A percentile compares a stretch with the other conserved stretches of the same genome.
phyloP scores from a whole-genome alignment of 2,888 invertebrate species.

The Amphimallon solstitiale region DNA sequence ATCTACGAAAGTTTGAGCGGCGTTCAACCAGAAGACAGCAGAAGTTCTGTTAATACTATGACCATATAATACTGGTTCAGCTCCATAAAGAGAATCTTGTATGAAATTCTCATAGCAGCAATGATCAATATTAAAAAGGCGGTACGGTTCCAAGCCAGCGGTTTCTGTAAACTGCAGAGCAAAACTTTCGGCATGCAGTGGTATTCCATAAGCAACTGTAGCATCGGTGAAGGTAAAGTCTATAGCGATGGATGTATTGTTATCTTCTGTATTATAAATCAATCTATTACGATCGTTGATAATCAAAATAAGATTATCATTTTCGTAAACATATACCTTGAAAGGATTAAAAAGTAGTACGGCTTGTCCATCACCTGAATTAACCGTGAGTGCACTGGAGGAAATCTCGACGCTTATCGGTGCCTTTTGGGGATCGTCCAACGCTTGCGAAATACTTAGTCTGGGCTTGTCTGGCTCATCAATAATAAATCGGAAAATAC shows the following conservation, averaged over 20 bases:
- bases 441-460: slow-evolving; percentile 16
- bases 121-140: slow-evolving; percentile 93
- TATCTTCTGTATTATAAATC: slow-evolving; percentile 45
- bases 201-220: slow-evolving; percentile 90
- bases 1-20: slow-evolving; percentile 43
- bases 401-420: neutral
- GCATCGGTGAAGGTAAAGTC: slow-evolving; percentile 93
- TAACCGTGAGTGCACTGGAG: slow-evolving; percentile 60
- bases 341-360: slow-evolving; percentile 72
- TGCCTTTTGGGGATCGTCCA: slow-evolving; percentile 24
- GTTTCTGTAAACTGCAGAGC: slow-evolving; percentile 80
- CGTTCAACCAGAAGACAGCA: slow-evolving; percentile 41
- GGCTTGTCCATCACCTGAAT: slow-evolving; percentile 66
- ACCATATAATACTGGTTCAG: slow-evolving; percentile 93
- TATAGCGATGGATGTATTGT: slow-evolving; percentile 86
- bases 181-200: slow-evolving; percentile 87
- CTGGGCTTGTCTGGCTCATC: slow-evolving; percentile 35
- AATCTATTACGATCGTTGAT: slow-evolving; percentile 56
- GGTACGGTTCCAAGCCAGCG: slow-evolving; percentile 83
- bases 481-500: slow-evolving; percentile 31
- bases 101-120: slow-evolving; percentile 93
- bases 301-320: slow-evolving; percentile 74
- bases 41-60: slow-evolving; percentile 53
- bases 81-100: slow-evolving; percentile 92
- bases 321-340: slow-evolving; percentile 78